phyloP scores from a whole-genome alignment of 2,888 invertebrate species.

The Diaphora mendica region DNA sequence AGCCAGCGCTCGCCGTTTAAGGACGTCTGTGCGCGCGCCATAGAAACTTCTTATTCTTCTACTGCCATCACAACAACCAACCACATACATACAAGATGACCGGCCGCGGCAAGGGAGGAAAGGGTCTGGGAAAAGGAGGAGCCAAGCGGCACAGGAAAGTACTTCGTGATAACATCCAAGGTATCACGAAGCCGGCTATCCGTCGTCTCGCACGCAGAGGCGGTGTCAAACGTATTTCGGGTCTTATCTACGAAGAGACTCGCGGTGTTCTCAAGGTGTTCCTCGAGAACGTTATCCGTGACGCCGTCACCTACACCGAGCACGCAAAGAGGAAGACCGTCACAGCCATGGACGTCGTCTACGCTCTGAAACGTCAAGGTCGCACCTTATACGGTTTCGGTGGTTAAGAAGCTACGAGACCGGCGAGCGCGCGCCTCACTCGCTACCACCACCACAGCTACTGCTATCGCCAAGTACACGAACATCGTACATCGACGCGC shows the following conservation, averaged over 20 bases:
- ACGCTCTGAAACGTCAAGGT: too few relatives aligned
- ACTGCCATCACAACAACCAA: too few relatives aligned
- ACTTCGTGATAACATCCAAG: conserved; percentile 92
- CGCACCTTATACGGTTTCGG: conserved; percentile 90
- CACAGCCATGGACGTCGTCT: conserved; percentile 92
- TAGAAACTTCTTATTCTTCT: neutral
- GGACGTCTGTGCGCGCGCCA: neutral
- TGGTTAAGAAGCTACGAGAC: conserved; percentile 72
- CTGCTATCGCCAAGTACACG: too few relatives aligned
- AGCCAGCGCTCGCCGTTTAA: neutral
- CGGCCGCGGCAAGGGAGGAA: conserved; percentile 92
- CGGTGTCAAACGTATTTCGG: conserved; percentile 91
- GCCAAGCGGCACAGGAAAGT: conserved; percentile 94
- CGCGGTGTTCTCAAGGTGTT: conserved; percentile 93
- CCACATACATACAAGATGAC: conserved; percentile 84
- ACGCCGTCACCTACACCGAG: conserved; percentile 94
- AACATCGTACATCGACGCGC: too few relatives aligned
- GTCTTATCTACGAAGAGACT: conserved; percentile 93
- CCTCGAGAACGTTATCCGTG: conserved; percentile 93
- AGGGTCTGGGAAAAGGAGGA: conserved; percentile 92
- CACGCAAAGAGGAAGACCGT: conserved; percentile 96
- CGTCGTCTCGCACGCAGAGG: conserved; percentile 90
- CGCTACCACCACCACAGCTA: too few relatives aligned
- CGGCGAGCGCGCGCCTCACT: too few relatives aligned
- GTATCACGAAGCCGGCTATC: conserved; percentile 93